These are phyloP conservation scores for Isoperla grammatica DNA, from an alignment of 2,888 invertebrate genomes.

Conservation along the genomic window DNA sequence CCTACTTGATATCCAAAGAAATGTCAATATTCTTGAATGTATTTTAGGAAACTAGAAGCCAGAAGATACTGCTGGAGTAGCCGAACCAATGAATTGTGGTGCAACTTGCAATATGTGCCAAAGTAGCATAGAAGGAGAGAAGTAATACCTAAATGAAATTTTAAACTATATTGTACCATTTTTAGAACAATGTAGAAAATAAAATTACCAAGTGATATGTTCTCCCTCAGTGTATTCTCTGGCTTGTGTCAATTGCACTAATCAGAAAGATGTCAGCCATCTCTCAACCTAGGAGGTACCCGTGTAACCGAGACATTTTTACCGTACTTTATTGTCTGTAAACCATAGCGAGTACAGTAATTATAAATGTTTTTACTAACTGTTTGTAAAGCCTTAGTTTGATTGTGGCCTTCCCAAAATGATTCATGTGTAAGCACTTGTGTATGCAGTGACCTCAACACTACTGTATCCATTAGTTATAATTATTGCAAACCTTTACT, in stretches of 20 bases:
- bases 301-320: background rate
- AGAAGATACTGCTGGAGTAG: background rate
- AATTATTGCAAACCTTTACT: too few species aligned
- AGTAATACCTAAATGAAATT: background rate
- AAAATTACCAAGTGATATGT: too few species aligned
- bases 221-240: too few species aligned
- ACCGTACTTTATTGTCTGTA: background rate
- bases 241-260: too few species aligned
- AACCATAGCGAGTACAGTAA: background rate
- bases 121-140: background rate
- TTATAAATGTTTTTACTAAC: conserved; percentile 1
- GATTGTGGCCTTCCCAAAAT: conserved; percentile 17
- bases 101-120: background rate
- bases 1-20: conserved; percentile 1
- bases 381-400: conserved; percentile 10
- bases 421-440: background rate
- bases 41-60: conserved; percentile 6
- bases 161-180: background rate
- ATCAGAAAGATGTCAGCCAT: too few species aligned
- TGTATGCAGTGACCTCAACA: background rate
- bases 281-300: background rate
- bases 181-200: background rate
- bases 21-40: conserved; percentile 16
- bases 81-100: background rate
- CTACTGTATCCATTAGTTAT: background rate